These are phyloP conservation scores for Luffia ferchaultella DNA, from an alignment of 2,888 invertebrate species.

Conservation along the genomic window DNA sequence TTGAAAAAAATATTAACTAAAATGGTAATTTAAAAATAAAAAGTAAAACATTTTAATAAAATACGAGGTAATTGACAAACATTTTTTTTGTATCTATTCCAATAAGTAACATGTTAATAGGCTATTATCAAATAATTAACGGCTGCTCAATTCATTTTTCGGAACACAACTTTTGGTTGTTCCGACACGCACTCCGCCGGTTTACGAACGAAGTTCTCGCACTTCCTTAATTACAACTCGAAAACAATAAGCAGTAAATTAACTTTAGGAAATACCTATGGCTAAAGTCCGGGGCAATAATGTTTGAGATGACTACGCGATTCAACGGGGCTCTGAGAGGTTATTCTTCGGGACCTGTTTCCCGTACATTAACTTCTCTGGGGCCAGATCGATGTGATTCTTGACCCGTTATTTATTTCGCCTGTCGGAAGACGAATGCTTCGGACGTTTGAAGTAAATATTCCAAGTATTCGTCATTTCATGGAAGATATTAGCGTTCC, in stretches of 20 bases:
- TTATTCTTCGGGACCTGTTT: background rate
- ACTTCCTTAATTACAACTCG: background rate
- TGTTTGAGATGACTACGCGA: background rate
- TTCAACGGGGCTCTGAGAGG: background rate
- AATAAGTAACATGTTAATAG: no score
- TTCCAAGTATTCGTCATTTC: no score
- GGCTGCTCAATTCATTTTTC: no score
- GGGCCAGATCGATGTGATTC: background rate
- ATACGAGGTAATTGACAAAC: no score
- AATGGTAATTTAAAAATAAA: no score
- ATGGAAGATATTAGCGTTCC: no score
- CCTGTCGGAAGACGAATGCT: background rate
- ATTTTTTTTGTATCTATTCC: no score
- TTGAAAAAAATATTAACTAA: no score
- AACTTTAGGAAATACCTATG: background rate
- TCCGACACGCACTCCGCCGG: background rate
- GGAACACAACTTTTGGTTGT: no score
- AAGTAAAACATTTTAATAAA: no score
- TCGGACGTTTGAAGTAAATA: background rate
- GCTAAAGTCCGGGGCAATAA: background rate
- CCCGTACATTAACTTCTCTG: background rate
- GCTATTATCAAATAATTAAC: no score
- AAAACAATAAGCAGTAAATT: background rate
- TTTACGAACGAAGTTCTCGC: background rate
- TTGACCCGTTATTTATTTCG: background rate